Percentiles rank a stretch among this genome's conserved stretches.
phyloP scores from a whole-genome alignment of 2,113 vertebrate genomes.

The Zosterops lateralis region DNA sequence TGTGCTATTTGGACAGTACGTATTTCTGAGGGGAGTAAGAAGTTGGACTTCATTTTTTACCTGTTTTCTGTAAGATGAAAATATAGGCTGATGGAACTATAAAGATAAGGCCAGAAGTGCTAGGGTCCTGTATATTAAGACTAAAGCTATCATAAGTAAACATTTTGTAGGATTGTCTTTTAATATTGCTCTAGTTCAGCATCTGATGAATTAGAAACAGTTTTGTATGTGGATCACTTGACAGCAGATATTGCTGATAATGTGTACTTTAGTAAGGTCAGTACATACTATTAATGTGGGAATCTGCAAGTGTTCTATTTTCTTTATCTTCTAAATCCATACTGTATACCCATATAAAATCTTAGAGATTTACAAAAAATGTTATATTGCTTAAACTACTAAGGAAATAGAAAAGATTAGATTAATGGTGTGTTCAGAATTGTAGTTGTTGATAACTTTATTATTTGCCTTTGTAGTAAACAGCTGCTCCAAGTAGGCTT shows the following conservation, averaged over 20 bases:
- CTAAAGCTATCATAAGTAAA: not conserved
- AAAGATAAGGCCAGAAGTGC: not conserved
- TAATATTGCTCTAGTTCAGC: not conserved
- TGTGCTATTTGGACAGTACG: not conserved
- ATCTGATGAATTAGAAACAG: not conserved
- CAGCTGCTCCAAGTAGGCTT: not conserved
- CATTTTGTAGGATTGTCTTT: not conserved
- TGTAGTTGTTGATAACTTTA: not conserved
- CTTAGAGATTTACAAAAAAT: not conserved
- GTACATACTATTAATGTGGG: not conserved
- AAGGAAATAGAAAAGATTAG: not conserved
- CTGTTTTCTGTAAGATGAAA: not conserved
- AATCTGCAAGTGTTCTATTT: not conserved
- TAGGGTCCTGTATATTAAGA: not conserved
- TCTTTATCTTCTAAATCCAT: not conserved
- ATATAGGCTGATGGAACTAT: not conserved
- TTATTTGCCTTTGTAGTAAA: not conserved
- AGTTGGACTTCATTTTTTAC: not conserved
- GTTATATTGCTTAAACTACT: not conserved
- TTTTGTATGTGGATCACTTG: not conserved
- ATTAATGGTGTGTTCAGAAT: not conserved
- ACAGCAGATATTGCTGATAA: not conserved
- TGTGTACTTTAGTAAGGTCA: not conserved
- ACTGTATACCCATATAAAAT: not conserved
- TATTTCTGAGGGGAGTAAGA: not conserved